phyloP scores from a whole-genome alignment of 2,797 vertebrate species.

The Neostethus bicornis region DNA sequence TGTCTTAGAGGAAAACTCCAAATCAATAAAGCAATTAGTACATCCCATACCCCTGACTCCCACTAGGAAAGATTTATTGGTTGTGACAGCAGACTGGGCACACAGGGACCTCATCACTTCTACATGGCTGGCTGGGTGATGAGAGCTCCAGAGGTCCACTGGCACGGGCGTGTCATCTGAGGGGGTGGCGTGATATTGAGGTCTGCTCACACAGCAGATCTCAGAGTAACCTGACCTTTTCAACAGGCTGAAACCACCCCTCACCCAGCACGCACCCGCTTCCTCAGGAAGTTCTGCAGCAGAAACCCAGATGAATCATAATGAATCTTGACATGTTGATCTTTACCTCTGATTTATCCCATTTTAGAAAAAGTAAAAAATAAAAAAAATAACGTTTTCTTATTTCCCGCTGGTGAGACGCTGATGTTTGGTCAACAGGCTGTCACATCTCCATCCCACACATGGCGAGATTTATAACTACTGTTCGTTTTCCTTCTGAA shows the following conservation, averaged over 20 bases:
- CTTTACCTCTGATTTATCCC: neutral
- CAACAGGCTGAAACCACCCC: conserved; percentile 18
- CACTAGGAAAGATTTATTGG: conserved; percentile 68
- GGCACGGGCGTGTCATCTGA: conserved; percentile 18
- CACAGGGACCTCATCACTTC: conserved; percentile 63
- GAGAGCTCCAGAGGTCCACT: conserved; percentile 26
- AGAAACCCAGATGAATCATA: conserved; percentile 10
- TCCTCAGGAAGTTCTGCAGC: conserved; percentile 6
- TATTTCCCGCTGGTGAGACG: neutral
- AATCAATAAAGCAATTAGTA: conserved; percentile 82
- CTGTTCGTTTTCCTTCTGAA: neutral
- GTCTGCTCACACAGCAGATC: conserved; percentile 25
- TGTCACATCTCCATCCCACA: neutral
- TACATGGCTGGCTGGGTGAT: conserved; percentile 33
- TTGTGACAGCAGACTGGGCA: conserved; percentile 41
- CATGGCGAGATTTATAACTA: neutral
- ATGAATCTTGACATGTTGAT: conserved; percentile 26
- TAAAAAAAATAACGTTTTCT: neutral
- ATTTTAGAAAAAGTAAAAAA: neutral
- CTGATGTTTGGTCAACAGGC: neutral
- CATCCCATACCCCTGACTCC: conserved; percentile 60
- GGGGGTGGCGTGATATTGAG: conserved; percentile 12
- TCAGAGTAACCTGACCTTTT: conserved; percentile 50
- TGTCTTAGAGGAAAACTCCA: conserved; percentile 62
- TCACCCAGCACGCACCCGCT: too few species aligned